Evolutionary conservation across 2,797 vertebrate species (phyloP).

Genomic region (Leucoraja ocellata): DNA sequence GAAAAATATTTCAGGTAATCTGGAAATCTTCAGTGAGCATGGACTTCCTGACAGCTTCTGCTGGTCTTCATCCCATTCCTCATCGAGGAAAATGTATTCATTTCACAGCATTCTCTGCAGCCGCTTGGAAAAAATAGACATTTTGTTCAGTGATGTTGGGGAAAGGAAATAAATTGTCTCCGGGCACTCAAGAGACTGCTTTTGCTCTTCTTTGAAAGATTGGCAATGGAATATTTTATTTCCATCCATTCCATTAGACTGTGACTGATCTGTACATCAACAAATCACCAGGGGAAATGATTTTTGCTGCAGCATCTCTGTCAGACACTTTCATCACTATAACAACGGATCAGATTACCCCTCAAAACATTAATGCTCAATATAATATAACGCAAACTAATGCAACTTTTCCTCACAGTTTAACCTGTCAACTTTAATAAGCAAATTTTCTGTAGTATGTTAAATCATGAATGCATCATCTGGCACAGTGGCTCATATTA

Average conservation of each 20-base stretch:
- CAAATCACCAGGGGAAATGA: background rate
- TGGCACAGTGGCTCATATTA: no score
- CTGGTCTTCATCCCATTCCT: background rate
- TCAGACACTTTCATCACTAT: background rate
- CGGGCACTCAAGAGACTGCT: background rate
- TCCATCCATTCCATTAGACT: background rate
- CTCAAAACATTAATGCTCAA: background rate
- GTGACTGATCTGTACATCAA: background rate
- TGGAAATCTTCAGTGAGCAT: background rate
- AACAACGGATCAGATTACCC: background rate
- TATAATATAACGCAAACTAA: background rate
- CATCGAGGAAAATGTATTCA: background rate
- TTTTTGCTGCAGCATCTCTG: background rate
- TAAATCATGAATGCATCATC: background rate
- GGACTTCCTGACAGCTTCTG: no score
- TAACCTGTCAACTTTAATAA: background rate
- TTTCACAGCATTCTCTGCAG: no score
- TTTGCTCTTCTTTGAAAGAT: background rate
- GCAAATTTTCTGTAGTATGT: background rate
- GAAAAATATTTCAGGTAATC: background rate
- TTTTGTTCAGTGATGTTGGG: background rate
- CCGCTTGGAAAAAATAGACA: background rate
- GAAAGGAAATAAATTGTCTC: background rate
- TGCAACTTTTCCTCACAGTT: background rate
- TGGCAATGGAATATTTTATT: background rate